Evolutionary conservation across 2,888 invertebrate species (phyloP).

Genomic region (Drosophila peninsularis): DNA sequence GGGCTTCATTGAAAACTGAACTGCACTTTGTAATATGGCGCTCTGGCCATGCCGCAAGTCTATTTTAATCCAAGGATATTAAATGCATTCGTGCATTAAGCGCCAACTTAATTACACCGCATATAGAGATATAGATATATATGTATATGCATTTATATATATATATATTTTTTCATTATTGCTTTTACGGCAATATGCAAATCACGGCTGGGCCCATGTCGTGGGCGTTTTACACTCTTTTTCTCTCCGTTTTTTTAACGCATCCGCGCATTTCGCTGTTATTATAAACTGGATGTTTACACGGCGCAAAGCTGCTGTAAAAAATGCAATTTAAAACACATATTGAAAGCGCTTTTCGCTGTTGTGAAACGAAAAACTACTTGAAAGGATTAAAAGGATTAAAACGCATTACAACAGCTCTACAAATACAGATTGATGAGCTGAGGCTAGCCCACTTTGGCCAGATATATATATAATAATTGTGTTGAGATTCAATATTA

Average conservation of each 20-base stretch:
- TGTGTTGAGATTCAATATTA: background rate
- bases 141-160: background rate
- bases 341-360: constrained; percentile 31
- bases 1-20: constrained; percentile 1
- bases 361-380: constrained; percentile 7
- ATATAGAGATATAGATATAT: background rate
- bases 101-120: constrained; percentile 47
- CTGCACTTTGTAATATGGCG: background rate
- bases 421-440: constrained; percentile 4
- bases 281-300: constrained; percentile 50
- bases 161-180: constrained; percentile 37
- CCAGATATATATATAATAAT: background rate
- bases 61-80: constrained; percentile 46
- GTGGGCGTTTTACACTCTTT: constrained; percentile 14
- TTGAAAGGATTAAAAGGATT: background rate
- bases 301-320: constrained; percentile 12
- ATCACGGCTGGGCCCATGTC: constrained; percentile 3
- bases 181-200: constrained; percentile 10
- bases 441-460: too few relatives aligned
- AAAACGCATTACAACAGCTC: background rate
- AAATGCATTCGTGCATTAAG: constrained; percentile 57
- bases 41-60: background rate
- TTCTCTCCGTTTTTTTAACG: background rate
- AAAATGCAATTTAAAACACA: constrained; percentile 10
- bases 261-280: constrained; percentile 36